A percentile compares a stretch with the other conserved stretches of the same genome.
phyloP scores from a whole-genome alignment of 1,140 invertebrate species.

The Leucophenga varia region DNA sequence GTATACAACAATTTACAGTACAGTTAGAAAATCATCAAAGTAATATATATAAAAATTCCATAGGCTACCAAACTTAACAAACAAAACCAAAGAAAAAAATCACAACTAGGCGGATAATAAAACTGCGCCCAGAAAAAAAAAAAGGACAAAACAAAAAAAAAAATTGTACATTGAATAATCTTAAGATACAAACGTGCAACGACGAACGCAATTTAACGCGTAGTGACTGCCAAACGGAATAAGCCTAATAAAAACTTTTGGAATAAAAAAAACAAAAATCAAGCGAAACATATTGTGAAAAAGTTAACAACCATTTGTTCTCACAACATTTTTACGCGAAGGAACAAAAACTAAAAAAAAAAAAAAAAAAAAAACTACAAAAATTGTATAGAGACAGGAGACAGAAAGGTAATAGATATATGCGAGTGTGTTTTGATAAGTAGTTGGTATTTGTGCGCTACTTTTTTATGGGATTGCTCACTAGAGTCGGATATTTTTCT shows the following conservation, averaged over 20 bases:
- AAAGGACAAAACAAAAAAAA: constrained; percentile 22
- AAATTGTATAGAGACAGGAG: background rate
- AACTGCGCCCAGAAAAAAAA: background rate
- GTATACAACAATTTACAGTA: too few relatives aligned
- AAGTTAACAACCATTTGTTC: constrained; percentile 52
- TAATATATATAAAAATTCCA: background rate
- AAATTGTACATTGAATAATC: too few relatives aligned
- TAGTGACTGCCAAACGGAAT: constrained; percentile 24
- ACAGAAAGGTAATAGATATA: background rate
- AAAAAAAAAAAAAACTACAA: constrained; percentile 15
- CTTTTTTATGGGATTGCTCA: too few relatives aligned
- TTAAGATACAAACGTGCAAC: constrained; percentile 43
- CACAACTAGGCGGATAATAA: constrained; percentile 2
- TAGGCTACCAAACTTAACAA: background rate
- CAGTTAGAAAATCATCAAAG: too few relatives aligned
- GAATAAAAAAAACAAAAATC: constrained; percentile 8
- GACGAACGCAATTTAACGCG: constrained; percentile 39
- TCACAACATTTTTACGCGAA: constrained; percentile 52
- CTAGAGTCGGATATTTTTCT: too few relatives aligned
- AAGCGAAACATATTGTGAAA: constrained; percentile 33
- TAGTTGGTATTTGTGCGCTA: too few relatives aligned
- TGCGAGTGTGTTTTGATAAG: too few relatives aligned
- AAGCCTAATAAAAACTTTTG: constrained; percentile 12
- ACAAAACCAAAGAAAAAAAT: constrained; percentile 39
- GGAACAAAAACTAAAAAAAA: constrained; percentile 42